Evolutionary conservation across 2,888 invertebrate genomes (phyloP), one percentile per base, ranked within the genome.

Genomic region (Sturmia bella): DNA sequence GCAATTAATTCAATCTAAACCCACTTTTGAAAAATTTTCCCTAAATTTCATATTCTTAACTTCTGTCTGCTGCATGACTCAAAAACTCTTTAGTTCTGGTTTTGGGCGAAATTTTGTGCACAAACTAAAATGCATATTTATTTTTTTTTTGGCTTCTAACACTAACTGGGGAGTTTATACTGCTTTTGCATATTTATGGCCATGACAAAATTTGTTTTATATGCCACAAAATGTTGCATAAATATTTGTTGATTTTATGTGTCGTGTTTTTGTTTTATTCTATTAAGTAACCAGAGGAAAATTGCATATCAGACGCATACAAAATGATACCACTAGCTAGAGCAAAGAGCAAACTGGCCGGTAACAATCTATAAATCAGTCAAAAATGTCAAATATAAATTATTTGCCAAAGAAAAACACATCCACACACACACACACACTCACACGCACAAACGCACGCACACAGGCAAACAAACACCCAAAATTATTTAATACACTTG

Each of bases 341-440:
- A 12, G 19, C 61, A 63, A 6, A 50, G 41, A 70, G 52, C 27
- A 70, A 74, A 66, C 57, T 75, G 78, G 61, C 66, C 74, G 70
- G 59, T 59, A 74, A 69, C 72, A 78, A 82, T 84, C 83, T 78
- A 84, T 84, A 84, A 84, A 84, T 84, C 84, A 84, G 83, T 84
- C 84, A 84, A 84, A 84, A 84, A 74, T 84, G 84, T 84, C 83
- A 83, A 84, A 83, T 80, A 82, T 84, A 84, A 84, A 83, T 84
- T 84, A 84, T 84, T 72, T 80, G 75, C 69, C 59, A 74, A 54
- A 70, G 41, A 74, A 54, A 70, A 32, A 74, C 41, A 64, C 50
- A 76, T 45, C 59, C 24, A 45, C 32, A 45, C 43, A 52, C 32
- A 9, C 11, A 27, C 4, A 78, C 45, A 63, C 50, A 76, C 54